phyloP scores from a whole-genome alignment of 2,113 vertebrate species.

The Eleginops maclovinus region DNA sequence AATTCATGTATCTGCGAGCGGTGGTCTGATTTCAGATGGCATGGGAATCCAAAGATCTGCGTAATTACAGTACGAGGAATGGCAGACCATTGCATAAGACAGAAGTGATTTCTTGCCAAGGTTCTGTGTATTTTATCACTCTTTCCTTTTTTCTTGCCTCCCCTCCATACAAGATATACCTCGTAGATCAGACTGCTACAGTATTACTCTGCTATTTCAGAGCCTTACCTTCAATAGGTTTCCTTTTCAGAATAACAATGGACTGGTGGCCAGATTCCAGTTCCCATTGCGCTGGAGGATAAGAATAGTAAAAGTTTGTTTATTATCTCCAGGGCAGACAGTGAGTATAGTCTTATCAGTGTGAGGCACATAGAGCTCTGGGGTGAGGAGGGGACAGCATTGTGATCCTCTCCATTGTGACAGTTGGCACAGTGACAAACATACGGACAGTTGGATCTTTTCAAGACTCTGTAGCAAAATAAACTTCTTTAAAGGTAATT shows the following conservation, averaged over 20 bases:
- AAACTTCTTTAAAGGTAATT: background rate
- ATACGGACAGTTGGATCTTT: background rate
- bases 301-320: slow-evolving; percentile 10
- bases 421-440: background rate
- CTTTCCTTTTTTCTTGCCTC: slow-evolving; percentile 39
- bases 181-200: slow-evolving; percentile 55
- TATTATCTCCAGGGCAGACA: slow-evolving; percentile 19
- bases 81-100: slow-evolving; percentile 32
- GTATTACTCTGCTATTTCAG: slow-evolving; percentile 32
- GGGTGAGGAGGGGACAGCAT: background rate
- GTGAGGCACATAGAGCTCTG: slow-evolving; percentile 26
- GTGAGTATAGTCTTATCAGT: slow-evolving; percentile 47
- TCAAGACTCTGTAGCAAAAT: background rate
- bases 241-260: slow-evolving; percentile 63
- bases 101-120: slow-evolving; percentile 42
- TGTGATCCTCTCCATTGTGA: background rate
- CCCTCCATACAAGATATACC: slow-evolving; percentile 8
- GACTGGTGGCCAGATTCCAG: slow-evolving; percentile 13
- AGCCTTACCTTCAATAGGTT: slow-evolving; percentile 34
- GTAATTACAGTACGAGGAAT: slow-evolving; percentile 65
- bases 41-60: slow-evolving; percentile 49
- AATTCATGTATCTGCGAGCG: slow-evolving; percentile 49
- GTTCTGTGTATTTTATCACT: slow-evolving; percentile 43
- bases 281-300: background rate
- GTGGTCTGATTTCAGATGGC: slow-evolving; percentile 28